Base-by-base conservation (phyloP, 2,113 vertebrate genomes). In the Amia ocellicauda region DNA sequence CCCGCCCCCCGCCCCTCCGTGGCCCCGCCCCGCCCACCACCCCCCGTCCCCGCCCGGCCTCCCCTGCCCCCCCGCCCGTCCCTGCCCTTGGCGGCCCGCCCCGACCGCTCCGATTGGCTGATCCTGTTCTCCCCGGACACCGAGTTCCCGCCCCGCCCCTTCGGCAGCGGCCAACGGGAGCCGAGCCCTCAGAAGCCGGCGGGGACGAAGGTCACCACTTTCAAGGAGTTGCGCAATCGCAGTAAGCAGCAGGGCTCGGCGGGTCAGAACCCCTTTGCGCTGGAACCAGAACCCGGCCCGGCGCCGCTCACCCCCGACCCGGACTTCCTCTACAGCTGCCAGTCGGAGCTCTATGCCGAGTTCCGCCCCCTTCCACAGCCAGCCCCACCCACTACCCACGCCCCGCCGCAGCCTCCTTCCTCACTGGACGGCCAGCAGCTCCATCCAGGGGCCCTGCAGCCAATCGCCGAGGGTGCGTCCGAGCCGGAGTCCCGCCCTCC, bases 41-140 rank as follows among this genome's bases (percentile, higher is more conserved):
- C 62, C 65, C 28, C 36, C 63, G 24, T 61, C 87, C 22, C 73
- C 83, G 29, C 80, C 85, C 1, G n/a, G n/a, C 75, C 83, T 8
- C 62, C 2, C 29, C 70, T 19, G 57, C 78, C 70, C 11, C 67
- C 52, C 2, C 62, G 11, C 80, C 83, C 5, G 75, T 85, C 7
- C 74, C 82, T 42, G 80, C 85, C 72, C 93, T 89, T 70, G 31
- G 83, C 83, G 17, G 67, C 80, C 26, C 76, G 80, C 2, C 86
- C 85, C 0, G 87, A 92, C 66, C 63, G 93, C 83, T 83, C 93
- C 2, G 95, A 98, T 74, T 98, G 96, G 96, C 84, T 98, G 41
- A 98, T 98, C 1, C 82, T 94, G 0, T 98, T 98, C 75, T 97
- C 96, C 0, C 96, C 96, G 0, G 94, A 98, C 31, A 80, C 81